Base-by-base conservation (phyloP, 1,140 invertebrate genomes). In the Drosophila setifemur region DNA sequence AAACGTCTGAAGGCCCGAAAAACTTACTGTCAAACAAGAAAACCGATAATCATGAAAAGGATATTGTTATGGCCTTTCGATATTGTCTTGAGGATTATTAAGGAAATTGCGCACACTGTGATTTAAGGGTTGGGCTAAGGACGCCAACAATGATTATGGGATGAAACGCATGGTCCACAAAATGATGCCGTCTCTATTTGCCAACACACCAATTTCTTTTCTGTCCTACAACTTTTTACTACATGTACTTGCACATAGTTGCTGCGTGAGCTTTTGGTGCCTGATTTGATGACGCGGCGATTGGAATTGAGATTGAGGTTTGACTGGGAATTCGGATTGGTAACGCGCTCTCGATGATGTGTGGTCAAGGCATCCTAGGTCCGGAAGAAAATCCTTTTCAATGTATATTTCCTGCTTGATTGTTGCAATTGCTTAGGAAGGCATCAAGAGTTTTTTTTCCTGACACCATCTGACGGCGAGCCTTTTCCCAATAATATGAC, bases 61-160 rank as follows among this genome's bases (percentile, higher is more conserved):
- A 88, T 88, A 88, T 88, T 88, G 85, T 88, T 88, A 88, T 88
- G 61, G 72, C 54, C 60, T 73, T 88, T 79, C 85, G 76, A 88
- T 88, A 88, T 88, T 88, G 85, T 88, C 85, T 85, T 81, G 79
- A 79, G 85, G 85, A 88, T 88, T 88, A 88, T 88, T 85, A 85
- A 81, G 63, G 69, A 88, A 88, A 88, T 88, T 88, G 85, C 85
- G 85, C 63, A 57, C 72, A 68, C 85, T 81, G 82, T 88, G 85
- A 88, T 88, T 88, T 88, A 88, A 88, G 85, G 85, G 85, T 88
- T 88, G 85, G 73, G 63, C 77, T 88, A 79, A 81, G 71, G 63
- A 76, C 60, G 67, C 60, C 66, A 73, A 70, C 78, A 86, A 86
- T 71, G 74, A 75, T 37, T 60, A 12, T 33, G 26, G 28, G 11